Conservation (phyloP, 2,888 invertebrate genomes). For the Apoda limacodes region DNA sequence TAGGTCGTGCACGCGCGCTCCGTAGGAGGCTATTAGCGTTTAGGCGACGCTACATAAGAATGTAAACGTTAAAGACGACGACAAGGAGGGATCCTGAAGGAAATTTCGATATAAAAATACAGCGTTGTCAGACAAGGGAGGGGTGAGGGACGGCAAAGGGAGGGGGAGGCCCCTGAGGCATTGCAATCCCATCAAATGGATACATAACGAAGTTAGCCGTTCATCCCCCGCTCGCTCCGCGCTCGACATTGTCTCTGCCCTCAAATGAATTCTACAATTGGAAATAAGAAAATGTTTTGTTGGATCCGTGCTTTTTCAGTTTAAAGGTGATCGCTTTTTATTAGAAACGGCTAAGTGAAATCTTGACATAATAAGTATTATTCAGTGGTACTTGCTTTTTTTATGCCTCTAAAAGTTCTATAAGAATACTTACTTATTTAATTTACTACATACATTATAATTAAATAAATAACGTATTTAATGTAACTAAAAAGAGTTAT, state of each 20-base stretch:
- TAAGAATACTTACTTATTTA: too few relatives aligned
- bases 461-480: too few relatives aligned
- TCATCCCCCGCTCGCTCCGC: conserved; percentile 68
- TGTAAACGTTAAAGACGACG: conserved; percentile 69
- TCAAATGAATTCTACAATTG: conserved; percentile 71
- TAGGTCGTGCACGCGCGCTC: conserved; percentile 38
- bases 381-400: too few relatives aligned
- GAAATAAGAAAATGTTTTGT: conserved; percentile 71
- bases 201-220: conserved; percentile 81
- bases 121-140: conserved; percentile 40
- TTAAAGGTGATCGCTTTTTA: conserved; percentile 56
- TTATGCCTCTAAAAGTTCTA: too few relatives aligned
- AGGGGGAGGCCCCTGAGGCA: conserved; percentile 62
- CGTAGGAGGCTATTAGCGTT: conserved; percentile 64
- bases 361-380: too few relatives aligned
- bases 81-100: conserved; percentile 49
- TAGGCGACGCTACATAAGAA: conserved; percentile 67
- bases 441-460: too few relatives aligned
- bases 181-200: conserved; percentile 83
- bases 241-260: conserved; percentile 69
- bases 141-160: conserved; percentile 27
- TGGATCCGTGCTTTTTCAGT: conserved; percentile 66
- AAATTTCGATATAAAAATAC: conserved; percentile 71
- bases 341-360: too few relatives aligned
- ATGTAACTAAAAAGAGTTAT: too few relatives aligned